phyloP scores from a whole-genome alignment of 2,113 vertebrate species.

The Pelvicachromis taeniatus region DNA sequence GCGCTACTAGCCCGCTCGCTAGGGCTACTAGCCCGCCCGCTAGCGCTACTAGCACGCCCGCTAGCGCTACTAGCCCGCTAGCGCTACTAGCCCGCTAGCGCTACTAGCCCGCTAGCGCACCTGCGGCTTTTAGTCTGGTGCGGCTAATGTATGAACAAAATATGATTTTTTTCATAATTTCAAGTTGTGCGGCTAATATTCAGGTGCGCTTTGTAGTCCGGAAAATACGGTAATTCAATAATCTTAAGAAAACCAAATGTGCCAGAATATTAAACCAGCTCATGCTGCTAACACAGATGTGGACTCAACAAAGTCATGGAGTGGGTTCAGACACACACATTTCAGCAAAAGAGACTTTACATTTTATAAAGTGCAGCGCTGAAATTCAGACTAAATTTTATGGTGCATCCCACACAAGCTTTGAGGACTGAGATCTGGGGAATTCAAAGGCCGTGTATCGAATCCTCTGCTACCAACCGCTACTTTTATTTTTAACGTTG shows the following conservation, averaged over 20 bases:
- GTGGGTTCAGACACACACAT: not conserved
- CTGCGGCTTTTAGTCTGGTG: no score
- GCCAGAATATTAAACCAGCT: not conserved
- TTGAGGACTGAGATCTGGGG: not conserved
- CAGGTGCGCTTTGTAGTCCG: no score
- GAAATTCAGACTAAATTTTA: not conserved
- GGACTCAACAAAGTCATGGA: not conserved
- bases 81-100: no score
- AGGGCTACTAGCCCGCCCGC: no score
- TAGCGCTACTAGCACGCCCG: no score
- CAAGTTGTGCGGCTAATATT: no score
- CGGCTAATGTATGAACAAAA: no score
- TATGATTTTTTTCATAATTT: no score
- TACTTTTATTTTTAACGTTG: fast-evolving
- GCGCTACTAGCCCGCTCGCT: no score
- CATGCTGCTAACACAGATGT: not conserved
- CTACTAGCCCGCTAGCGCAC: no score
- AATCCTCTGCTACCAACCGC: not conserved
- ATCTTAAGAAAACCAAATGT: not conserved
- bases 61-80: no score
- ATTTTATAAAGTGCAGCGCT: not conserved
- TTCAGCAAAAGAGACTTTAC: not conserved
- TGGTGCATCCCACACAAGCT: not conserved
- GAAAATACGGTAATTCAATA: no score
- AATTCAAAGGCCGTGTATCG: not conserved